These are phyloP conservation scores for Aphidius colemani DNA, from an alignment of 2,888 invertebrate species.

Conservation along the genomic window DNA sequence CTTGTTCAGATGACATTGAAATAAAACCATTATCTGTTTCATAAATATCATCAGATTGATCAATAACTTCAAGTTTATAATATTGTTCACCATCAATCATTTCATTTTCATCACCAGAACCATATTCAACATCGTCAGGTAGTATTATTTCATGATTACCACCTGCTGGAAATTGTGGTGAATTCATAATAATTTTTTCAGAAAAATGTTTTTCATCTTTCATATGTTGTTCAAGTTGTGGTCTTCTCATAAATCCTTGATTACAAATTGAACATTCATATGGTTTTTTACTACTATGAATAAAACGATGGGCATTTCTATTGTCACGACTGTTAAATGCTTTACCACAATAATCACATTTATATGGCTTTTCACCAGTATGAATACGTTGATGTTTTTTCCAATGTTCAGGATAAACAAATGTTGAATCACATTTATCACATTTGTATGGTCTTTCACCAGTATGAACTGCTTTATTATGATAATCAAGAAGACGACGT, in stretches of 20 bases:
- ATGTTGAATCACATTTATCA: constrained; percentile 74
- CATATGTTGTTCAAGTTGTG: constrained; percentile 78
- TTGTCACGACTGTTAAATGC: constrained; percentile 84
- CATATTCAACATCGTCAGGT: constrained; percentile 39
- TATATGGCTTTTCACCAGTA: constrained; percentile 76
- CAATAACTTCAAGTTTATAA: constrained; percentile 62
- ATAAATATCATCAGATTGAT: constrained; percentile 53
- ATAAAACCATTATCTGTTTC: constrained; percentile 51
- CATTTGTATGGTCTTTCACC: constrained; percentile 80
- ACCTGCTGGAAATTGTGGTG: constrained; percentile 72
- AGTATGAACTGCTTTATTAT: constrained; percentile 79
- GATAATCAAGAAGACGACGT: constrained; percentile 74
- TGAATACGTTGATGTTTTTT: constrained; percentile 81
- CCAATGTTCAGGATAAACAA: constrained; percentile 82
- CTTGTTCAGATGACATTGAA: constrained; percentile 34
- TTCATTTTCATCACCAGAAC: too few species aligned
- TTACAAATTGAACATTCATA: constrained; percentile 83
- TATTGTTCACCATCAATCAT: too few species aligned
- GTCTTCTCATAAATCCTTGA: constrained; percentile 83
- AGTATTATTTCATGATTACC: constrained; percentile 62
- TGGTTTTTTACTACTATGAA: constrained; percentile 85
- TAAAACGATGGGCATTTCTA: constrained; percentile 81
- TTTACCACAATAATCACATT: constrained; percentile 82
- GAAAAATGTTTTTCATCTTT: constrained; percentile 74
- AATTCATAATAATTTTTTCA: constrained; percentile 82